Base-by-base conservation (phyloP, 2,888 invertebrate species). In the Polietes domitor region DNA sequence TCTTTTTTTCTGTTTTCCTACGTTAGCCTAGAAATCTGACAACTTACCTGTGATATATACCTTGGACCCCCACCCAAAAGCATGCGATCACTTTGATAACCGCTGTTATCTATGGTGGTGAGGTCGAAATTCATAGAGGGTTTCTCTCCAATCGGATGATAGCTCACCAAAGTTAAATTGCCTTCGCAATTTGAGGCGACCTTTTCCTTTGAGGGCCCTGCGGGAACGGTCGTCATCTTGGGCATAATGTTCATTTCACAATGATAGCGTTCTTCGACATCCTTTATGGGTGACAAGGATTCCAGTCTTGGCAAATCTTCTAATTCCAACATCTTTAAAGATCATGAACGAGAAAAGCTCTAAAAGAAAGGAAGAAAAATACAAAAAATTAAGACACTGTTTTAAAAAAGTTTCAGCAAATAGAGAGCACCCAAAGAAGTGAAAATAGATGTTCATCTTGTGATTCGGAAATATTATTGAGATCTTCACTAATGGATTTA, bases 231-330 rank as follows among this genome's bases (percentile, higher is more conserved):
- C 15, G 24, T 26, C 3, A n/a, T 58, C 15, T 5, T 17, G 50
- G 19, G 80, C 73, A 47, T n/a, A n/a, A 63, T 76, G 17, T 19
- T 58, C 9, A 75, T 55, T 10, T 24, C n/a, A 5, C 9, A 24
- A 0, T 12, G 84, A 15, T 74, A 76, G 10, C 87, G 86, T 9
- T 68, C 58, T n/a, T 88, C 88, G 17, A 89, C 77, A 17, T 90
- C 89, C 71, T 88, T 87, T 5, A 87, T 83, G 2, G 92, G 92
- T 1, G 92, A 92, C 12, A 92, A 85, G 21, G 92, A 92, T 86
- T 91, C 89, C 88, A 92, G 82, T 84, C 91, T 87, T 2, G 92
- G 92, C 75, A 92, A 87, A 87, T 92, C 91, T 86, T 92, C 90
- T 55, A 91, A 77, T 41, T 89, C 87, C 70, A 89, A 89, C 91